Conservation (phyloP, 2,888 invertebrate genomes). For the Nomada lathburiana region DNA sequence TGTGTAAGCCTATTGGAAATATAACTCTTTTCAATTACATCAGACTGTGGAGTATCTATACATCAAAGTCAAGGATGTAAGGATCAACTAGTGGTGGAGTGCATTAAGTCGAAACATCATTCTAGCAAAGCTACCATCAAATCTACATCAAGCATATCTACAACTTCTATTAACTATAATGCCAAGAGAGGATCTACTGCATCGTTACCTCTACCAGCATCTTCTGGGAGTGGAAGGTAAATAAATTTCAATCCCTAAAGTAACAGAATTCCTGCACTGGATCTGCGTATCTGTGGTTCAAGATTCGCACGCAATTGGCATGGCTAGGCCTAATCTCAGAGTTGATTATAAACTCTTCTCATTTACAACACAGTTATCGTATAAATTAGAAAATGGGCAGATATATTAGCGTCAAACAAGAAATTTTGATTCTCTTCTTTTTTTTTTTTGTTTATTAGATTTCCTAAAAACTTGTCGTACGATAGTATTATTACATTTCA, state of each 20-base stretch:
- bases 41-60: constrained; percentile 94
- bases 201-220: constrained; percentile 79
- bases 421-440: constrained; percentile 20
- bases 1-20: background rate
- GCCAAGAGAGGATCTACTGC: constrained; percentile 81
- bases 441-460: constrained; percentile 36
- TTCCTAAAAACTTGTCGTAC: constrained; percentile 19
- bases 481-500: constrained; percentile 11
- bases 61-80: constrained; percentile 93
- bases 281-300: constrained; percentile 79
- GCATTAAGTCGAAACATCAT: constrained; percentile 88
- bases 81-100: constrained; percentile 92
- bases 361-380: constrained; percentile 48
- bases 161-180: constrained; percentile 75
- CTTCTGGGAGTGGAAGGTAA: constrained; percentile 81
- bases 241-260: constrained; percentile 52
- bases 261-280: constrained; percentile 74
- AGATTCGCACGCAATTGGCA: constrained; percentile 81
- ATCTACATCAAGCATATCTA: constrained; percentile 80
- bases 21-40: constrained; percentile 6
- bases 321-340: constrained; percentile 77
- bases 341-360: constrained; percentile 60
- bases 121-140: constrained; percentile 81
- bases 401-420: constrained; percentile 36
- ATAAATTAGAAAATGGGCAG: constrained; percentile 49